These are phyloP conservation scores for Atopsyche davidsoni DNA, from an alignment of 1,140 invertebrate genomes.

Conservation along the genomic window DNA sequence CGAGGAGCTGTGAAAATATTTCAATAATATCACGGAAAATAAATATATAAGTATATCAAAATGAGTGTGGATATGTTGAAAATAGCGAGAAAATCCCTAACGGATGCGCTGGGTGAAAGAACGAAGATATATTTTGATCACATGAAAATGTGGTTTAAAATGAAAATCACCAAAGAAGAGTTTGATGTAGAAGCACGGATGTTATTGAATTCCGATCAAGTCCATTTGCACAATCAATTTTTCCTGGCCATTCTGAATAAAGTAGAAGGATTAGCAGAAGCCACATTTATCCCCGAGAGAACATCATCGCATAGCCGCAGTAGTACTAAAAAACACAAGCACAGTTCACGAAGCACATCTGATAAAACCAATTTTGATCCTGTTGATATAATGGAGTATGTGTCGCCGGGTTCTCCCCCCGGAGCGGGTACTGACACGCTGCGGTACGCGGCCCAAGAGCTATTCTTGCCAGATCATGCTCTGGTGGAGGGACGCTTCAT, in stretches of 20 bases:
- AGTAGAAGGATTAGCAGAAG: slow-evolving; percentile 60
- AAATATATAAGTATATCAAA: slow-evolving; percentile 18
- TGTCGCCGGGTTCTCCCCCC: slow-evolving; percentile 41
- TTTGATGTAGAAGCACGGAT: slow-evolving; percentile 70
- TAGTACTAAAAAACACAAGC: slow-evolving; percentile 50
- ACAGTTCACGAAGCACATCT: slow-evolving; percentile 51
- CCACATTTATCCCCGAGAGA: slow-evolving; percentile 45
- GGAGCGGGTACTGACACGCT: slow-evolving; percentile 41
- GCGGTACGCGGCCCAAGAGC: slow-evolving; percentile 56
- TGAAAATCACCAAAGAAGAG: slow-evolving; percentile 71
- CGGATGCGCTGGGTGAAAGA: slow-evolving; percentile 58
- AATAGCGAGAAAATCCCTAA: slow-evolving; percentile 53
- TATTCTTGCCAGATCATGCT: slow-evolving; percentile 68
- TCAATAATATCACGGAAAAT: too few species aligned
- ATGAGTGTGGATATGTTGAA: slow-evolving; percentile 42
- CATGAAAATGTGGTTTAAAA: slow-evolving; percentile 68
- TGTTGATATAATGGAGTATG: slow-evolving; percentile 48
- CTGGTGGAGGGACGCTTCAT: slow-evolving; percentile 71
- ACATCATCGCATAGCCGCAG: slow-evolving; percentile 34
- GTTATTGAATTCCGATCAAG: slow-evolving; percentile 60
- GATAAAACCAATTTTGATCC: slow-evolving; percentile 64
- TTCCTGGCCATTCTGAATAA: slow-evolving; percentile 72
- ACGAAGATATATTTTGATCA: slow-evolving; percentile 60
- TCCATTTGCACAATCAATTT: slow-evolving; percentile 79
- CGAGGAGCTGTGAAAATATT: too few species aligned